Evolutionary conservation across 2,113 vertebrate species (phyloP).

Genomic region (Pyrgilauda ruficollis): DNA sequence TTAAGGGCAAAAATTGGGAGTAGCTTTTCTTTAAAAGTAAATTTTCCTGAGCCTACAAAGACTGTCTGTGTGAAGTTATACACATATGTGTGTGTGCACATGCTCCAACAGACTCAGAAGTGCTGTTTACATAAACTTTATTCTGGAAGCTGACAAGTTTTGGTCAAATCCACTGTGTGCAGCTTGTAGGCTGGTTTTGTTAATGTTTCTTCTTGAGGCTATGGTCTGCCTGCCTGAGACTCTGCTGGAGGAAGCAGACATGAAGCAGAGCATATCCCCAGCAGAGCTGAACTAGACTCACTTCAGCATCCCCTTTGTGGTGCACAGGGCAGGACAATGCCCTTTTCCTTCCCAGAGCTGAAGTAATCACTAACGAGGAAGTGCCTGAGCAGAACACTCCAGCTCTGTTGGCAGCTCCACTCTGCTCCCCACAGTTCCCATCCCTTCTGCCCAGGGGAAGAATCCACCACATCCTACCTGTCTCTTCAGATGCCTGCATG

Average conservation of each 20-base stretch:
- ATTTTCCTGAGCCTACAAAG: not conserved
- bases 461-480: not conserved
- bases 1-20: not conserved
- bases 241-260: not conserved
- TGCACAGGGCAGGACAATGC: not conserved
- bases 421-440: not conserved
- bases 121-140: not conserved
- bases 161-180: accelerated
- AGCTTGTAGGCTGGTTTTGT: not conserved
- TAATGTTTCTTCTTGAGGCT: accelerated
- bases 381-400: accelerated
- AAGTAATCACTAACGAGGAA: accelerated
- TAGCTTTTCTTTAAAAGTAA: not conserved
- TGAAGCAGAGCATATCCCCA: not conserved
- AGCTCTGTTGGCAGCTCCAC: not conserved
- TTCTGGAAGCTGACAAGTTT: not conserved
- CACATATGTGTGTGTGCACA: accelerated
- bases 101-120: not conserved
- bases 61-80: not conserved
- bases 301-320: not conserved
- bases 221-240: not conserved
- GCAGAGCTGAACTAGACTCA: not conserved
- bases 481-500: not conserved
- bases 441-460: not conserved
- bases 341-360: not conserved